These are phyloP conservation scores for Notodonta dromedarius DNA, from an alignment of 2,888 invertebrate genomes.

Conservation along the genomic window DNA sequence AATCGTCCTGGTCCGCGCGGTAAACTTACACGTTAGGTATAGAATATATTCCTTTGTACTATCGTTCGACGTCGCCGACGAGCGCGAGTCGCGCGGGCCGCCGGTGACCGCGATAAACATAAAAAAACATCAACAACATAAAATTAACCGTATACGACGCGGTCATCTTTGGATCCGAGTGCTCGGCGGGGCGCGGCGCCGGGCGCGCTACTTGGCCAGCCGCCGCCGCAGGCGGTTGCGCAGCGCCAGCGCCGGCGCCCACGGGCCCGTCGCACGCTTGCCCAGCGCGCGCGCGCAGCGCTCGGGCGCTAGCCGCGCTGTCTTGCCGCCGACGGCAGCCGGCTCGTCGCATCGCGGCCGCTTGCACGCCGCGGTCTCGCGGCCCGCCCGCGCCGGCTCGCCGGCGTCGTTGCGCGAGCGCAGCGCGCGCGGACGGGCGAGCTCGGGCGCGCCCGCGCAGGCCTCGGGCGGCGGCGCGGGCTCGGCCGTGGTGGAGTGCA, in stretches of 20 bases:
- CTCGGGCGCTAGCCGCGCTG: conserved; percentile 43
- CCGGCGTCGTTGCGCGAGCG: conserved; percentile 56
- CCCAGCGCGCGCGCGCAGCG: conserved; percentile 52
- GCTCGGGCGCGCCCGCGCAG: conserved; percentile 26
- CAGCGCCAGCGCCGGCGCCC: conserved; percentile 73
- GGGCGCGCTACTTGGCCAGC: conserved; percentile 65
- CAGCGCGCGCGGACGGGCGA: conserved; percentile 48
- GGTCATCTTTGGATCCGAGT: conserved; percentile 72
- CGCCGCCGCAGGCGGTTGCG: conserved; percentile 74
- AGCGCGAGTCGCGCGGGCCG: conserved; percentile 28
- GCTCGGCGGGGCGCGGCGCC: conserved; percentile 19
- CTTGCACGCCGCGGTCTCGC: conserved; percentile 24
- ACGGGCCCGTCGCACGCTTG: conserved; percentile 65
- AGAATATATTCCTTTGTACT: conserved; percentile 77
- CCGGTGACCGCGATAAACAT: conserved; percentile 28
- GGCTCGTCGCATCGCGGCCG: conserved; percentile 29
- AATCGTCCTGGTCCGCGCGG: conserved; percentile 77
- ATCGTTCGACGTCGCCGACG: conserved; percentile 63
- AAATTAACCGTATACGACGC: conserved; percentile 70
- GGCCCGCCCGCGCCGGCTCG: conserved; percentile 41
- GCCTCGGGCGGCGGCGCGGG: conserved; percentile 25
- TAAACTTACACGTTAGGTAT: conserved; percentile 74
- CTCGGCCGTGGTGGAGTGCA: conserved; percentile 63
- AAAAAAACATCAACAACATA: conserved; percentile 61
- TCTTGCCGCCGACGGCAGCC: conserved; percentile 36